A percentile compares a stretch with the other conserved stretches of the same genome.
Evolutionary conservation across 2,888 invertebrate genomes (phyloP).

Genomic region (Melieria picta): DNA sequence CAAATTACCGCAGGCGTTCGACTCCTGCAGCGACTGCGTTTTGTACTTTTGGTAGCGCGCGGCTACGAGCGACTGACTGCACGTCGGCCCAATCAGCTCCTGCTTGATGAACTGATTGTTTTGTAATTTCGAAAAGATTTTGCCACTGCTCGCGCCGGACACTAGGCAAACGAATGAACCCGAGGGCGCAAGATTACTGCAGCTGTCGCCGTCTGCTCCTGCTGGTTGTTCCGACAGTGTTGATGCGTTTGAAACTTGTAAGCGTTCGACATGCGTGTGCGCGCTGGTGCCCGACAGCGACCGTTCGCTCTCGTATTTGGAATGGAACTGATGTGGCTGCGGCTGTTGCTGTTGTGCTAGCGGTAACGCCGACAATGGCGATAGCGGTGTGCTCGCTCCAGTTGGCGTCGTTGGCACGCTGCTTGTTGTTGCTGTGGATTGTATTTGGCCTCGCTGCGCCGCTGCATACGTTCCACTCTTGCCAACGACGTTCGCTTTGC

Average conservation of each 20-base stretch:
- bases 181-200: constrained; percentile 22
- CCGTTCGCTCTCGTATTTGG: constrained; percentile 62
- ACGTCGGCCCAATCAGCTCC: constrained; percentile 12
- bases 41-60: constrained; percentile 41
- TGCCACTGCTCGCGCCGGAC: constrained; percentile 28
- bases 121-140: constrained; percentile 61
- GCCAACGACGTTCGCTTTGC: constrained; percentile 21
- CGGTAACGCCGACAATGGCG: constrained; percentile 4
- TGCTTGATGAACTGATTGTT: constrained; percentile 58
- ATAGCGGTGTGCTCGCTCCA: constrained; percentile 32
- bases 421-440: constrained; percentile 28
- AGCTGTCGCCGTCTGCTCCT: constrained; percentile 35
- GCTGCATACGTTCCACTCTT: constrained; percentile 26
- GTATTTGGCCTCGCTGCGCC: constrained; percentile 37
- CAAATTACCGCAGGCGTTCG: constrained; percentile 24
- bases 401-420: constrained; percentile 10
- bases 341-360: constrained; percentile 47
- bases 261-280: constrained; percentile 2
- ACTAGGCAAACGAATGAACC: not conserved
- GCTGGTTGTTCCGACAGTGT: constrained; percentile 36
- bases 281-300: constrained; percentile 32
- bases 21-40: constrained; percentile 34
- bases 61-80: constrained; percentile 24
- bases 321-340: constrained; percentile 58
- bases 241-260: constrained; percentile 19